Evolutionary conservation across 64 coral and sea anemone genomes (phyloP).

Genomic region (Anthopleura sola): DNA sequence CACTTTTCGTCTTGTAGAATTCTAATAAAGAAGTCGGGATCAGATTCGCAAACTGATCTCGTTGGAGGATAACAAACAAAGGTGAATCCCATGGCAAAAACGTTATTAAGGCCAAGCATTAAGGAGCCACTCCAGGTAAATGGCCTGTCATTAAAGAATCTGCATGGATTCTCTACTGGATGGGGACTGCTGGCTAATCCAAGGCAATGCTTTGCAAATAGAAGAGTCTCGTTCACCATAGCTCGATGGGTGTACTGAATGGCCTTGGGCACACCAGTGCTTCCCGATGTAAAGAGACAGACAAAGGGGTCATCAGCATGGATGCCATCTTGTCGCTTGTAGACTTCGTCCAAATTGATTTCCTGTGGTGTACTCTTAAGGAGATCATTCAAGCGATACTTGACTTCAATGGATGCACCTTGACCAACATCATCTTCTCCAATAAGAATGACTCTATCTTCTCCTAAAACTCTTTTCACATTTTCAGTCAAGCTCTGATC

Average conservation of each 20-base stretch:
- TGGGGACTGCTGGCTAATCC: neutral
- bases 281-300: neutral
- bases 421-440: no score
- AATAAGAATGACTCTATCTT: no score
- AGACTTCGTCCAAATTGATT: neutral
- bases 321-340: neutral
- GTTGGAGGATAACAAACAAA: neutral
- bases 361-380: neutral
- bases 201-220: neutral
- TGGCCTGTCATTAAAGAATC: neutral
- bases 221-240: neutral
- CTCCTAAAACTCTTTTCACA: neutral
- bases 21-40: neutral
- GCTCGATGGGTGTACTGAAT: neutral
- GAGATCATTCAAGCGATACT: neutral
- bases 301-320: conserved; percentile 13
- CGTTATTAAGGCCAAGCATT: neutral
- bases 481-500: neutral
- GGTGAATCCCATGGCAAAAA: neutral
- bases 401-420: neutral
- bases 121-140: neutral
- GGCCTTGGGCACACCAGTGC: neutral
- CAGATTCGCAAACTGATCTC: neutral
- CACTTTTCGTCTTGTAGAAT: conserved; percentile 16
- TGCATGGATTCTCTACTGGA: neutral